These are phyloP conservation scores for Hipposideros armiger DNA, from an alignment of 2,113 vertebrate species.

Conservation along the genomic window DNA sequence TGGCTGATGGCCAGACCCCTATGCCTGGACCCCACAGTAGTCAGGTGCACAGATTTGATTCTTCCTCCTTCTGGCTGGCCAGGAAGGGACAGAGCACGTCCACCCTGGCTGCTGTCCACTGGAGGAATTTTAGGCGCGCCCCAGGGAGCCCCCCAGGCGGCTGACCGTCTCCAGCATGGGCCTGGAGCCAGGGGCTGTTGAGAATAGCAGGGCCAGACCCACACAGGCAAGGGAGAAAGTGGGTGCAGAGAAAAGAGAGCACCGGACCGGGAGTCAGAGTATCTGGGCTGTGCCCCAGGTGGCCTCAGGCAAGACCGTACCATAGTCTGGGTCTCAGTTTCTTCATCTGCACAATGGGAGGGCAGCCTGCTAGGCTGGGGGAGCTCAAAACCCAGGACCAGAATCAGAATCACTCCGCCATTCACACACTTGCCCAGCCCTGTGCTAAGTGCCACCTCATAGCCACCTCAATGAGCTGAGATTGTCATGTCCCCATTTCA, in stretches of 20 bases:
- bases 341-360: not conserved
- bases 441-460: not conserved
- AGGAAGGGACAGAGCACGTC: slow-evolving; percentile 65
- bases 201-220: not conserved
- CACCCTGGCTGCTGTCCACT: slow-evolving; percentile 73
- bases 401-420: fast-evolving
- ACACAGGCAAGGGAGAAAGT: not conserved
- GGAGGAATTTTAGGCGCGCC: slow-evolving; percentile 69
- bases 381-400: not conserved
- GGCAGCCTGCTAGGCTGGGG: not conserved
- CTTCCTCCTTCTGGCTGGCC: slow-evolving; percentile 42
- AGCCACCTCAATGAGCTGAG: fast-evolving
- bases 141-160: slow-evolving; percentile 69
- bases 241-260: not conserved
- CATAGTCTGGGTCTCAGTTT: not conserved
- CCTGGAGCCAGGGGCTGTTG: slow-evolving; percentile 58
- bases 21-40: not conserved
- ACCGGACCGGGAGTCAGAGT: not conserved
- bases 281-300: not conserved
- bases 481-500: not conserved
- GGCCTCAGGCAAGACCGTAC: not conserved
- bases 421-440: not conserved
- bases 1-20: slow-evolving; percentile 45
- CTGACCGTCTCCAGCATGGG: slow-evolving; percentile 61
- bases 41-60: not conserved